These are phyloP conservation scores for Champsocephalus esox DNA, from an alignment of 2,797 vertebrate species.

Conservation along the genomic window DNA sequence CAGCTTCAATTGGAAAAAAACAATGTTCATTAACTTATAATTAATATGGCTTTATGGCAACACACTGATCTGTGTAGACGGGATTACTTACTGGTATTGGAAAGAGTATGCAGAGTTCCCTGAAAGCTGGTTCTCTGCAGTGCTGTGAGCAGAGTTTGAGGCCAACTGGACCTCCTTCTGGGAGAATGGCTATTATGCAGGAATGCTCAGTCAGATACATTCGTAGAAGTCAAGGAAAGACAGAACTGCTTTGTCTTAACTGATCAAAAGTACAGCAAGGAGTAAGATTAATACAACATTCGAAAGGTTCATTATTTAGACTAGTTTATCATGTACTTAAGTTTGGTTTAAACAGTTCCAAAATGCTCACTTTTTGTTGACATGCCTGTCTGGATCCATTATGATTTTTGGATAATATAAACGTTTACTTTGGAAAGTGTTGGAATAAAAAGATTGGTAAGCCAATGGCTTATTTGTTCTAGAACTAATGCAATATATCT, in stretches of 20 bases:
- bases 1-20: constrained; percentile 18
- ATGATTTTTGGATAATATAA: not conserved
- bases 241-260: not conserved
- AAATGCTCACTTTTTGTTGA: not conserved
- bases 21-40: not conserved
- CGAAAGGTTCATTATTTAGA: not conserved
- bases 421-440: not conserved
- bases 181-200: constrained; percentile 27
- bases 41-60: not conserved
- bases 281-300: not conserved
- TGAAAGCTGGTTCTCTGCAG: constrained; percentile 15
- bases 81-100: constrained; percentile 13
- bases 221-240: constrained; percentile 15
- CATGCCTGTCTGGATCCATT: not conserved
- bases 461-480: not conserved
- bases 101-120: constrained; percentile 15
- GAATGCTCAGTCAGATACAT: constrained; percentile 14
- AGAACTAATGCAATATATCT: not conserved
- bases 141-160: constrained; percentile 26
- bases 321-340: not conserved
- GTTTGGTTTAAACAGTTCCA: not conserved
- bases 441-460: not conserved
- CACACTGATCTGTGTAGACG: not conserved
- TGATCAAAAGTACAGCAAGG: constrained; percentile 1
- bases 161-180: constrained; percentile 5